Base-by-base conservation (phyloP, 2,113 vertebrate genomes). In the Oreotrochilus melanogaster region DNA sequence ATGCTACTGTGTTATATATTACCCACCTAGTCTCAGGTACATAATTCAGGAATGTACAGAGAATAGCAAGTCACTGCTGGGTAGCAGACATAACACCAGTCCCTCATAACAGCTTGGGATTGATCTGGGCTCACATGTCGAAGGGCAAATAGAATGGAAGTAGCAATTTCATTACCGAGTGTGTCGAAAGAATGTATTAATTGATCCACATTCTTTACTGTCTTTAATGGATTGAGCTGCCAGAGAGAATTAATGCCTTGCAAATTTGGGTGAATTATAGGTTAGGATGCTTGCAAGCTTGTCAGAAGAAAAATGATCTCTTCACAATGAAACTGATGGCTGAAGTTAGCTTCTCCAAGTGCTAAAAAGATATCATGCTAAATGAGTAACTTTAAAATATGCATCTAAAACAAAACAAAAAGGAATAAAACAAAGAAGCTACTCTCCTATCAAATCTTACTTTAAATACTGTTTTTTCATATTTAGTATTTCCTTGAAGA, bases 121-220 rank as follows among this genome's bases (percentile, higher is more conserved):
- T 93, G 72, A 93, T 95, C 91, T 57, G 73, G 69, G 69, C 80
- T 91, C 1, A 0, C 78, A 88, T 10, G 3, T 96, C 91, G 94
- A 95, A 95, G 88, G 91, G 69, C 94, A 94, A 71, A 71, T 30
- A 53, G 86, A 92, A 96, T 92, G 65, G 60, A 97, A 95, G 79
- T 35, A 92, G 88, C 79, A 91, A 95, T 95, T 96, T 97, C 86
- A 96, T 93, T 93, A 89, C 86, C 56, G 65, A 1, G 0, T 93
- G 92, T 96, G 95, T 97, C 92, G 96, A 78, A 94, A 84, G 23
- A 94, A 94, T 71, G 89, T 93, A 94, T 95, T 94, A 97, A 97
- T 97, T 97, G 95, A 96, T 96, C 83, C 76, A 92, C 92, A 92
- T 94, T 93, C 91, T 91, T 88, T 88, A 78, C 92, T 78, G n/a